Evolutionary conservation across 2,888 invertebrate genomes (phyloP).

Genomic region (Calameuta pallipes): DNA sequence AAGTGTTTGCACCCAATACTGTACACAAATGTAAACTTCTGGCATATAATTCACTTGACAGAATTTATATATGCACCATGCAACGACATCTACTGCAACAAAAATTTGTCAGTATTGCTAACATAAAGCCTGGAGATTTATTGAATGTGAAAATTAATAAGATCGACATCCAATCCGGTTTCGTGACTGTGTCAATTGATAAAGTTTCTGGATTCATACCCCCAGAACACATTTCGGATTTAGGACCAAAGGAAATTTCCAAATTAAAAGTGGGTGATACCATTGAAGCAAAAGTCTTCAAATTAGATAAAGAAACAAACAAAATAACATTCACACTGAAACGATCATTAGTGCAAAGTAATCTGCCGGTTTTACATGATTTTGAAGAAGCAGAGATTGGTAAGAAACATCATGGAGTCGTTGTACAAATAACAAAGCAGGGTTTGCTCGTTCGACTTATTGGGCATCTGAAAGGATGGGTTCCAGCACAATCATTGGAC

Average conservation of each 20-base stretch:
- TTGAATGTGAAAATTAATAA: slow-evolving; percentile 44
- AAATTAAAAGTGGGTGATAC: slow-evolving; percentile 71
- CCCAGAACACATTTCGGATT: slow-evolving; percentile 47
- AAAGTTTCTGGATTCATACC: slow-evolving; percentile 46
- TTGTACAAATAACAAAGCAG: slow-evolving; percentile 66
- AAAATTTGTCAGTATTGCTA: slow-evolving; percentile 67
- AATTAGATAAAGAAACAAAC: slow-evolving; percentile 65
- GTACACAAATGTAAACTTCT: slow-evolving; percentile 70
- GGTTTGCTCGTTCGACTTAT: slow-evolving; percentile 73
- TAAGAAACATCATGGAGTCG: slow-evolving; percentile 70
- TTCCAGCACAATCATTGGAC: slow-evolving; percentile 63
- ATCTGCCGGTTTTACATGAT: slow-evolving; percentile 68
- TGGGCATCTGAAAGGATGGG: slow-evolving; percentile 69
- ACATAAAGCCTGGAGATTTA: slow-evolving; percentile 48
- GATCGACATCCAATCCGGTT: slow-evolving; percentile 41
- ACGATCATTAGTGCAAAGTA: slow-evolving; percentile 71
- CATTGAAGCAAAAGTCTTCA: slow-evolving; percentile 72
- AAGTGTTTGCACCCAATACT: slow-evolving; percentile 67
- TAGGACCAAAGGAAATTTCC: slow-evolving; percentile 39
- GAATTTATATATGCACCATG: slow-evolving; percentile 76
- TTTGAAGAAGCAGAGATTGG: slow-evolving; percentile 69
- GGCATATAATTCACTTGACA: slow-evolving; percentile 75
- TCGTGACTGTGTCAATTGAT: slow-evolving; percentile 46
- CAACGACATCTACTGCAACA: slow-evolving; percentile 70
- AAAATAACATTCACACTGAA: slow-evolving; percentile 75